phyloP scores from a whole-genome alignment of 1,140 invertebrate genomes.

The Rhyzopertha dominica region DNA sequence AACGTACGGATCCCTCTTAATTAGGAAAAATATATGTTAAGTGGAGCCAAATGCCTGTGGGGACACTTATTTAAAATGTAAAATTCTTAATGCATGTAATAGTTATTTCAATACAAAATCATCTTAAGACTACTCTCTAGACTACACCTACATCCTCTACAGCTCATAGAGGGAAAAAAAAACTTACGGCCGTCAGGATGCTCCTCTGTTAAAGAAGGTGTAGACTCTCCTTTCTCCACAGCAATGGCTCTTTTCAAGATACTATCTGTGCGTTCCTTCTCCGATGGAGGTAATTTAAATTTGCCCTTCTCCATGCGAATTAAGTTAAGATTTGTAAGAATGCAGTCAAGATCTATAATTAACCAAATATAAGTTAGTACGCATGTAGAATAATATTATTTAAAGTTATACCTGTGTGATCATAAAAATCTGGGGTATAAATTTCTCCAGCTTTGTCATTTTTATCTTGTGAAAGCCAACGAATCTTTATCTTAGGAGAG shows the following conservation, averaged over 20 bases:
- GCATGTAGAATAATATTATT: conserved; percentile 9
- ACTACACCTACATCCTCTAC: neutral
- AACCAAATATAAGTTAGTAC: conserved; percentile 6
- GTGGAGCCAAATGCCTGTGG: too few relatives aligned
- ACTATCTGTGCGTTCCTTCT: conserved; percentile 72
- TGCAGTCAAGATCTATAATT: conserved; percentile 78
- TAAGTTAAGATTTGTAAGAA: conserved; percentile 79
- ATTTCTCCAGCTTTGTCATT: conserved; percentile 60
- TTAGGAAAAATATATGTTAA: too few relatives aligned
- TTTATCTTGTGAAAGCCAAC: conserved; percentile 80
- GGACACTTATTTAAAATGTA: too few relatives aligned
- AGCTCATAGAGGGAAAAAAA: conserved; percentile 11
- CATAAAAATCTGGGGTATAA: conserved; percentile 87
- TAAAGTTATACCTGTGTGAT: conserved; percentile 64
- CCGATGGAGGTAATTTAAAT: conserved; percentile 64
- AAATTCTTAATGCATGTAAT: too few relatives aligned
- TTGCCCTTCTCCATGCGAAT: conserved; percentile 66
- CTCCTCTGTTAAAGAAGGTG: conserved; percentile 68
- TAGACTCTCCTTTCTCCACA: conserved; percentile 67
- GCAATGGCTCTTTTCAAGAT: conserved; percentile 79
- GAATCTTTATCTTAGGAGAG: conserved; percentile 75
- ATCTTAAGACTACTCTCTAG: too few relatives aligned
- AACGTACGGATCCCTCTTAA: too few relatives aligned
- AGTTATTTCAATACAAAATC: too few relatives aligned
- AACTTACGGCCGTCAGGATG: conserved; percentile 81